Evolutionary conservation across 53 echinoderm and acorn worm species (phyloP).

Genomic region (Luidia sarsii): DNA sequence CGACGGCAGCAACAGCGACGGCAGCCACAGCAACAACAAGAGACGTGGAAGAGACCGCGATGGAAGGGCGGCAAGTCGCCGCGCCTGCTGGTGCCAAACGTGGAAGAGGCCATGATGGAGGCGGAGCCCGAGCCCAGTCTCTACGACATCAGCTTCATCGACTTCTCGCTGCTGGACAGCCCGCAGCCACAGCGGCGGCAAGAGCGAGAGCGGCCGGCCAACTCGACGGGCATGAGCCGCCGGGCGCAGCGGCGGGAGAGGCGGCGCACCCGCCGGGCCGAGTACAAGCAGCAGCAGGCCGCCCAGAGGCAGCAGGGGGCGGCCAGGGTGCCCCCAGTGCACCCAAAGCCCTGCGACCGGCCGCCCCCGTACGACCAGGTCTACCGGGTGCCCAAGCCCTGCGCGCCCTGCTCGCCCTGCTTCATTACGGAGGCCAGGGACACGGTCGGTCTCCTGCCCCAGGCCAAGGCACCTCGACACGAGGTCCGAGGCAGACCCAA

Average conservation of each 20-base stretch:
- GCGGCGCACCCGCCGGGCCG: conserved; percentile 14
- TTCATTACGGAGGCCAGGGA: background rate
- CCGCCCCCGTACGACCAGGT: background rate
- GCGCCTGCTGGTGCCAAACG: background rate
- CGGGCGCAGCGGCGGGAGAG: background rate
- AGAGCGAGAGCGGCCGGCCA: no score
- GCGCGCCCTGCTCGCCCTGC: no score
- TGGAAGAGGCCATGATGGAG: background rate
- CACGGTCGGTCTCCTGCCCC: conserved; percentile 12
- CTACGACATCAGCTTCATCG: background rate
- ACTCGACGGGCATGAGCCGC: background rate
- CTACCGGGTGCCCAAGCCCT: background rate
- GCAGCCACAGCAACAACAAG: background rate
- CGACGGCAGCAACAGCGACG: background rate
- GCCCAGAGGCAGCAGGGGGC: background rate
- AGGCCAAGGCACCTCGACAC: background rate
- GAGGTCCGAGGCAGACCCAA: background rate
- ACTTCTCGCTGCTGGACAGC: no score
- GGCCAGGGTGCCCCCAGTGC: background rate
- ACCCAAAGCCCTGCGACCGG: background rate
- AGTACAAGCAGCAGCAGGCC: background rate
- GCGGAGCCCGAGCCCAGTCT: no score
- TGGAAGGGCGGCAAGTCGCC: no score
- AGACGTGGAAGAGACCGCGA: no score
- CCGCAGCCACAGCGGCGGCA: no score